phyloP scores from a whole-genome alignment of 2,888 invertebrate species.

The Melitaea athalia region DNA sequence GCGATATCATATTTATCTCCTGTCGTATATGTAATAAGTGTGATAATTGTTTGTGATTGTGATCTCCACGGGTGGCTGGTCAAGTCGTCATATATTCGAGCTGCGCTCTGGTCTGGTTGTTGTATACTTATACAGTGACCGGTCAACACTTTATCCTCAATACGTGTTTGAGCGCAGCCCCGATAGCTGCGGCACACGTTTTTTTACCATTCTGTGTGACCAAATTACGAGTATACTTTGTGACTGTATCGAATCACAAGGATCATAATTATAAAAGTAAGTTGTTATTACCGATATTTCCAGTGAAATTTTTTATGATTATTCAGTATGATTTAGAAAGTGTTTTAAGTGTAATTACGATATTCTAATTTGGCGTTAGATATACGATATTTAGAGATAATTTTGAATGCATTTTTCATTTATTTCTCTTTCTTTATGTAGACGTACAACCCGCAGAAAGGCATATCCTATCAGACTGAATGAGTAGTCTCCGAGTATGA shows the following conservation, averaged over 20 bases:
- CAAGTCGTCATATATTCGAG: conserved; percentile 18
- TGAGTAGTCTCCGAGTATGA: too few species aligned
- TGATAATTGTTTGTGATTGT: conserved; percentile 8
- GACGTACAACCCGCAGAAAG: too few species aligned
- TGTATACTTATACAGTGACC: conserved; percentile 28
- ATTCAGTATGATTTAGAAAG: background rate
- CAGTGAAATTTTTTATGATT: background rate
- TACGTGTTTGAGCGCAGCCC: conserved; percentile 61
- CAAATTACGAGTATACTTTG: conserved; percentile 26
- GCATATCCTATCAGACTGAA: too few species aligned
- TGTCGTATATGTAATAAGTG: background rate
- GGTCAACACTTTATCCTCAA: conserved; percentile 45
- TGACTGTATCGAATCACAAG: conserved; percentile 32
- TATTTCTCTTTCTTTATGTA: too few species aligned
- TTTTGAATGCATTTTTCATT: too few species aligned
- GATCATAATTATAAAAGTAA: conserved; percentile 56
- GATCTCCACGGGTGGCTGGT: conserved; percentile 16
- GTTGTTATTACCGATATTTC: conserved; percentile 35
- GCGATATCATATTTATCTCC: conserved; percentile 9
- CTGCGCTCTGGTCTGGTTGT: background rate
- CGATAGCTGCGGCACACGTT: conserved; percentile 53
- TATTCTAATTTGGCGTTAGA: too few species aligned
- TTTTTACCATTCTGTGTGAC: conserved; percentile 53
- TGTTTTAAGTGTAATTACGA: background rate
- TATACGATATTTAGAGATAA: too few species aligned